Percentiles rank a stretch among this genome's conserved stretches.
These are phyloP conservation scores for Athalia cordata DNA, from an alignment of 2,888 invertebrate species.

Conservation along the genomic window DNA sequence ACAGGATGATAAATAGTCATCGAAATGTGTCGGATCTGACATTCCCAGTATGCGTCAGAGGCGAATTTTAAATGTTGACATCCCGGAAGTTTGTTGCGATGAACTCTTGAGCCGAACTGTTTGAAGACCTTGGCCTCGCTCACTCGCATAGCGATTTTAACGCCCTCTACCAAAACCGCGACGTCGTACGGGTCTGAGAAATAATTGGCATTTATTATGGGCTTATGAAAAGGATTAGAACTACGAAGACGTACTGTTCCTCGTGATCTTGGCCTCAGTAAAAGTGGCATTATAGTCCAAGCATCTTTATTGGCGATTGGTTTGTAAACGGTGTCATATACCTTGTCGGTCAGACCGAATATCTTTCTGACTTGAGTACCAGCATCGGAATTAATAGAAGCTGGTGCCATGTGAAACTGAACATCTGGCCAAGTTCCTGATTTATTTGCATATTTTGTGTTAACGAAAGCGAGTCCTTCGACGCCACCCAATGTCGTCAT, in stretches of 20 bases:
- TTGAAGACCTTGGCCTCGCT: slow-evolving; percentile 86
- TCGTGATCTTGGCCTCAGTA: slow-evolving; percentile 86
- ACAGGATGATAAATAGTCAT: slow-evolving; percentile 95
- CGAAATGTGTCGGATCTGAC: slow-evolving; percentile 89
- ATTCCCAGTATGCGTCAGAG: slow-evolving; percentile 90
- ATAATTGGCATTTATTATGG: slow-evolving; percentile 94
- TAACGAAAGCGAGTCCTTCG: slow-evolving; percentile 91
- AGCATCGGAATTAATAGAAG: slow-evolving; percentile 88
- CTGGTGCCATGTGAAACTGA: slow-evolving; percentile 95
- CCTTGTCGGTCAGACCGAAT: slow-evolving; percentile 85
- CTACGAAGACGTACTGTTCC: slow-evolving; percentile 86
- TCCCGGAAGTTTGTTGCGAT: slow-evolving; percentile 85
- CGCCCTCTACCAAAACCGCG: slow-evolving; percentile 88
- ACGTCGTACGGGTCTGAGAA: slow-evolving; percentile 88
- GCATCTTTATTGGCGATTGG: slow-evolving; percentile 87
- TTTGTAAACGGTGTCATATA: slow-evolving; percentile 86
- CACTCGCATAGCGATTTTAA: slow-evolving; percentile 83
- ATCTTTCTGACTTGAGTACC: slow-evolving; percentile 84
- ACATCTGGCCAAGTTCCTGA: slow-evolving; percentile 90
- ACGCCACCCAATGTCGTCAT: slow-evolving; percentile 92
- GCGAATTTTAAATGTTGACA: slow-evolving; percentile 84
- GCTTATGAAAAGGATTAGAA: slow-evolving; percentile 90
- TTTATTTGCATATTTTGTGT: slow-evolving; percentile 87
- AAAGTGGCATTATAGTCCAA: slow-evolving; percentile 91
- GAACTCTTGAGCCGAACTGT: slow-evolving; percentile 86